Evolutionary conservation across 2,113 vertebrate species (phyloP).

Genomic region (Dinomys branickii): DNA sequence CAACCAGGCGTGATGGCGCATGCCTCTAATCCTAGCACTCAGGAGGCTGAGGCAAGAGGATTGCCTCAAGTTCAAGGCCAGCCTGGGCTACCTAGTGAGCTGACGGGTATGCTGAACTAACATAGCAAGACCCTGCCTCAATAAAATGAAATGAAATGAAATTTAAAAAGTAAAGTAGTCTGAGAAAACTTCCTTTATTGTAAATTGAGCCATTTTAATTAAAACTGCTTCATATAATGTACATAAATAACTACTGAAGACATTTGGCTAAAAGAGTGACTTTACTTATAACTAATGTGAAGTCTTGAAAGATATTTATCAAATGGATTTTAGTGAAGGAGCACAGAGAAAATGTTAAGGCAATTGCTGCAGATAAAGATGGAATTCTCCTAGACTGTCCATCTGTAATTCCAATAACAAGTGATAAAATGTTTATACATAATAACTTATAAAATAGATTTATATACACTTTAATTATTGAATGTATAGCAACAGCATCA

Average conservation of each 20-base stretch:
- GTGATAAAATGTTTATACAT: not conserved
- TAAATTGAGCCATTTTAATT: not conserved
- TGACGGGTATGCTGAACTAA: not conserved
- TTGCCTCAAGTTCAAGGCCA: not conserved
- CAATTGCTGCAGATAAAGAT: not conserved
- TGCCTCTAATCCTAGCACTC: not conserved
- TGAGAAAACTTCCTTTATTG: not conserved
- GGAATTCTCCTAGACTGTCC: not conserved
- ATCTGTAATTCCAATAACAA: not conserved
- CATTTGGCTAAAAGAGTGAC: not conserved
- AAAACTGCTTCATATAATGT: not conserved
- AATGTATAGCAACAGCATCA: not conserved
- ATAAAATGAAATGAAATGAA: not conserved
- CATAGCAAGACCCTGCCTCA: not conserved
- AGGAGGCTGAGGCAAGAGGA: not conserved
- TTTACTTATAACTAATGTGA: conserved; percentile 5
- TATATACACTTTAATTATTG: not conserved
- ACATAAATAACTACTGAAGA: not conserved
- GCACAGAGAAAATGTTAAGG: not conserved
- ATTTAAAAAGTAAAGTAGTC: not conserved
- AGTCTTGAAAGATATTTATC: not conserved
- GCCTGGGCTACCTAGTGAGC: not conserved
- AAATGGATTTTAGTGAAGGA: not conserved
- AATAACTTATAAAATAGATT: not conserved
- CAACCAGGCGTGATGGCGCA: not conserved